These are phyloP conservation scores for Priocnemis perturbator DNA, from an alignment of 2,888 invertebrate species.

Conservation along the genomic window DNA sequence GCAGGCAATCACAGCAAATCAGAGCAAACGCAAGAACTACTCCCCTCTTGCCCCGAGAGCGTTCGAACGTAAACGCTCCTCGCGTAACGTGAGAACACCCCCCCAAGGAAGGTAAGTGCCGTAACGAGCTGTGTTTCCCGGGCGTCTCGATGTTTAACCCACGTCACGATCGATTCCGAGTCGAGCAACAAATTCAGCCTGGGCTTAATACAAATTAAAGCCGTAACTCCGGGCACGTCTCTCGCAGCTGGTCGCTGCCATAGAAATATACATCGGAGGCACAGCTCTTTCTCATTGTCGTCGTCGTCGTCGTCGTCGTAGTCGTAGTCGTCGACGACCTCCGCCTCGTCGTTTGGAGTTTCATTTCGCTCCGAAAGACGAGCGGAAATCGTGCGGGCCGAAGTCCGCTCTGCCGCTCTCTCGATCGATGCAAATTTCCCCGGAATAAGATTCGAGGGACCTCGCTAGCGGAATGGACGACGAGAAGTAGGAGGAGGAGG, in stretches of 20 bases:
- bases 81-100: too few species aligned
- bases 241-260: conserved; percentile 45
- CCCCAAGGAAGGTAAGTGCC: too few species aligned
- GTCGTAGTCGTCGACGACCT: neutral
- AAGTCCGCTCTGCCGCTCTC: conserved; percentile 9
- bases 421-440: conserved; percentile 50
- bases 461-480: conserved; percentile 30
- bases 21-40: too few species aligned
- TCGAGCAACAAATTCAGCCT: neutral
- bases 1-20: too few species aligned
- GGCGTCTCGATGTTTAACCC: too few species aligned
- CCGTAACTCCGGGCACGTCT: conserved; percentile 44
- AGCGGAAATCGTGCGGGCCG: conserved; percentile 20
- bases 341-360: conserved; percentile 8
- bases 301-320: too few species aligned
- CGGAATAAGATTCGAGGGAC: conserved; percentile 44
- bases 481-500: neutral
- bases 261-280: conserved; percentile 34
- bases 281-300: conserved; percentile 20
- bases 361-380: conserved; percentile 9
- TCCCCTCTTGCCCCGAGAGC: too few species aligned
- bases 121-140: too few species aligned
- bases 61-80: too few species aligned
- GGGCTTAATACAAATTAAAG: conserved; percentile 44
- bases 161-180: neutral